phyloP scores from a whole-genome alignment of 2,113 vertebrate species.

The Octodon degus region DNA sequence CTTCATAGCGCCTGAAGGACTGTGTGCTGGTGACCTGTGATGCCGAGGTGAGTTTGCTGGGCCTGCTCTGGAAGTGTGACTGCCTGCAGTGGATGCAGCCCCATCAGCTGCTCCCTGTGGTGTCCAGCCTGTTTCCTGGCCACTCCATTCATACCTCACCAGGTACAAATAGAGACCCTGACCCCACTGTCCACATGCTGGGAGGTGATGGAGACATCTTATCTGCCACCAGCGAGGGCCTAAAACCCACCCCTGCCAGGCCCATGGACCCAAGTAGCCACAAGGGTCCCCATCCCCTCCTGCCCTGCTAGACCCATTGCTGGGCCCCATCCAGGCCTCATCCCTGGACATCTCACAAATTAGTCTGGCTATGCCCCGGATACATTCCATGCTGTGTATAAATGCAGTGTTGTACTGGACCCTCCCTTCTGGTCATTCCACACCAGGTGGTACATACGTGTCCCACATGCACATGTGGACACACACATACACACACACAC shows the following conservation, averaged over 20 bases:
- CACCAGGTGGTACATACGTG: background rate
- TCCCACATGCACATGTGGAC: background rate
- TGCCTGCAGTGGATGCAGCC: background rate
- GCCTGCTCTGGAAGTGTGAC: background rate
- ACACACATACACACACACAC: background rate
- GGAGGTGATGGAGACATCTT: background rate
- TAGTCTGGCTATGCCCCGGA: accelerated
- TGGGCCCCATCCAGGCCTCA: background rate
- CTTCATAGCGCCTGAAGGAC: background rate
- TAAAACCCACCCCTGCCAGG: background rate
- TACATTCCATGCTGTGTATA: background rate
- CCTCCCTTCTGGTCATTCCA: no score
- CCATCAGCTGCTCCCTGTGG: background rate
- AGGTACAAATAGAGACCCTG: background rate
- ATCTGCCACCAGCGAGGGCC: background rate
- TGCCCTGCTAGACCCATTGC: background rate
- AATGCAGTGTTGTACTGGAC: background rate
- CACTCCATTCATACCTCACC: background rate
- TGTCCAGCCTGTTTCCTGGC: no score
- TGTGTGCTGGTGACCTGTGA: background rate
- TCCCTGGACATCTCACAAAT: no score
- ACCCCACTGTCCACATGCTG: no score
- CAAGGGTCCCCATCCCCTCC: accelerated
- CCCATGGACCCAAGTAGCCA: background rate
- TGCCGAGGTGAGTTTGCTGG: background rate